A percentile compares a stretch with the other conserved stretches of the same genome.
Conservation (phyloP, 2,113 vertebrate genomes). For the Halichoerus grypus region DNA sequence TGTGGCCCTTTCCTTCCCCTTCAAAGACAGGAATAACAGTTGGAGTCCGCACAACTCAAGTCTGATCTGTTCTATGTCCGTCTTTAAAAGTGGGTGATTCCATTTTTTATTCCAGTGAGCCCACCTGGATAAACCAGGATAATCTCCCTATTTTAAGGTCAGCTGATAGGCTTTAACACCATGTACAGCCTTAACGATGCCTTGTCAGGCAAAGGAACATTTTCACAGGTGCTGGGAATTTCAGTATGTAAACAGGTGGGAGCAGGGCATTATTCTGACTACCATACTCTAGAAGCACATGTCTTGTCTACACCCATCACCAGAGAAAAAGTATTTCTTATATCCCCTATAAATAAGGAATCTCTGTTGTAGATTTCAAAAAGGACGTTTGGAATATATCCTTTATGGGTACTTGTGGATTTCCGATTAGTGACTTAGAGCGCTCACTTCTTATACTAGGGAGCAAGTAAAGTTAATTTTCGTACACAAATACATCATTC, state of each 20-base stretch:
- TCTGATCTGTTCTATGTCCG: no score
- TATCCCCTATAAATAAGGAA: not conserved
- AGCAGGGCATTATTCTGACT: not conserved
- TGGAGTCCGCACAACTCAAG: accelerated
- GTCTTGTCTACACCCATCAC: not conserved
- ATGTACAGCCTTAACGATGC: not conserved
- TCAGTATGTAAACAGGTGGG: no score
- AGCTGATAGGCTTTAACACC: no score
- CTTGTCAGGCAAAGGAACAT: not conserved
- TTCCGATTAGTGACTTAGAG: not conserved
- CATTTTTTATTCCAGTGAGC: no score
- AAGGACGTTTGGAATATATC: not conserved
- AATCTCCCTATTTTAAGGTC: not conserved
- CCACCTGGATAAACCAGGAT: no score
- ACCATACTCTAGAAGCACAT: accelerated
- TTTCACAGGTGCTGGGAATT: not conserved
- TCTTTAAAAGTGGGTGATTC: not conserved
- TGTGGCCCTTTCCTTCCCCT: not conserved
- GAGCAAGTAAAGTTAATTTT: not conserved
- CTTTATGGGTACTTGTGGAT: not conserved
- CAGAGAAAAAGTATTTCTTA: not conserved
- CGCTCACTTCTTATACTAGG: no score
- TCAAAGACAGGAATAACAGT: not conserved
- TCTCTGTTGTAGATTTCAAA: not conserved
- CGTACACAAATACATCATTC: accelerated